A percentile compares a stretch with the other conserved stretches of the same genome.
Evolutionary conservation across 2,113 vertebrate species (phyloP).

Genomic region (Leucopsar rothschildi): DNA sequence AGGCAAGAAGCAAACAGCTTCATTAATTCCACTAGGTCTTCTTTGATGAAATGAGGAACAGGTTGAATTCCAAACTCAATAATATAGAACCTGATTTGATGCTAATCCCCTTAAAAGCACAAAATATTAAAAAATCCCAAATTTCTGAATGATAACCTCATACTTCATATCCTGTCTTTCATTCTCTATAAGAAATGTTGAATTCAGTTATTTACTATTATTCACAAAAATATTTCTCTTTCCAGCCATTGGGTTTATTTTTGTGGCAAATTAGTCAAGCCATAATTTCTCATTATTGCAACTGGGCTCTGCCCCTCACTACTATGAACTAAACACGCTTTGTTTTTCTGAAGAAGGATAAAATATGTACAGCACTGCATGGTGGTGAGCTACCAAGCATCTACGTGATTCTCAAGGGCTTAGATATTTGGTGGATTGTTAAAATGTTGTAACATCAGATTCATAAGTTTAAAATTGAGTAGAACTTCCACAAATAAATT

Average conservation of each 20-base stretch:
- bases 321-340: neutral
- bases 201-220: constrained; percentile 37
- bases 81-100: neutral
- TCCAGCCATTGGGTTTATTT: constrained; percentile 4
- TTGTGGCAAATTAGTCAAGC: neutral
- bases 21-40: neutral
- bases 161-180: neutral
- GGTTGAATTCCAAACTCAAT: neutral
- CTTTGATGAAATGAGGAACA: neutral
- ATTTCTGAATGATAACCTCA: neutral
- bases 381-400: neutral
- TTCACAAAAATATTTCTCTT: neutral
- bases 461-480: neutral
- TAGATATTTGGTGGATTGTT: neutral
- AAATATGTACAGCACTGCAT: neutral
- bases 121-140: neutral
- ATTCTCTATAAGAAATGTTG: neutral
- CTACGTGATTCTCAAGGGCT: neutral
- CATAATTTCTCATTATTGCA: neutral
- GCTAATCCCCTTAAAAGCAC: neutral
- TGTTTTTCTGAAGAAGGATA: neutral
- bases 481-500: neutral
- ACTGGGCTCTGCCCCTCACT: neutral
- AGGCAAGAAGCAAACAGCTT: neutral
- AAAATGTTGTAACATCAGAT: neutral